Percentiles rank a stretch among this genome's conserved stretches.
Conservation (phyloP, 35 echinoderm and acorn worm genomes). For the Ophioderma brevispina region DNA sequence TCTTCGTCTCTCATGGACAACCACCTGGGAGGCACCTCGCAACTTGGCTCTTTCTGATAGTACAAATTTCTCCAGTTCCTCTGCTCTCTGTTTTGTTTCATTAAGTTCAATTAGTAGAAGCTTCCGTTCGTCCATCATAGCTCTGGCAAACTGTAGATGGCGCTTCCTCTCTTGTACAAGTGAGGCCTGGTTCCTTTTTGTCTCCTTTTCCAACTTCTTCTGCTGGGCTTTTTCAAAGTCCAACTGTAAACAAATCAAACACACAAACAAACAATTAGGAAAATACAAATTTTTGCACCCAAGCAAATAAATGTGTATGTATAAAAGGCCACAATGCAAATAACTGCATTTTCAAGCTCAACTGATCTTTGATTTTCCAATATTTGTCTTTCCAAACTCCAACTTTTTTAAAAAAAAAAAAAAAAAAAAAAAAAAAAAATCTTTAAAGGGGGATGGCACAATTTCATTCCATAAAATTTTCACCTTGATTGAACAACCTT, state of each 20-base stretch:
- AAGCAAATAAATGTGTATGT: too few species aligned
- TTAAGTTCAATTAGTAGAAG: slow-evolving; percentile 57
- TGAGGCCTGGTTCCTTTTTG: slow-evolving; percentile 75
- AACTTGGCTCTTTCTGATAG: slow-evolving; percentile 64
- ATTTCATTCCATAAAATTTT: too few species aligned
- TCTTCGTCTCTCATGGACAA: slow-evolving; percentile 57
- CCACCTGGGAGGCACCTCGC: slow-evolving; percentile 22
- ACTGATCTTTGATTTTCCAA: too few species aligned
- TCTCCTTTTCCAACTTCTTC: slow-evolving; percentile 95
- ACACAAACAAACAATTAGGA: too few species aligned
- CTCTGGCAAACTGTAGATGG: slow-evolving; percentile 82
- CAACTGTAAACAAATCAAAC: slow-evolving; percentile 65
- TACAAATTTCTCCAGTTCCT: slow-evolving; percentile 67
- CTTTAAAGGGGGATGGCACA: too few species aligned
- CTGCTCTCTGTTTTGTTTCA: slow-evolving; percentile 64
- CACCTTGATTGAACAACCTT: too few species aligned
- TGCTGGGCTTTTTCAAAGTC: slow-evolving; percentile 99
- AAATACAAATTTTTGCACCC: too few species aligned
- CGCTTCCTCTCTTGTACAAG: slow-evolving; percentile 86
- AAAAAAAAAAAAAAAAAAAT: too few species aligned
- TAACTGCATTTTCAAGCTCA: too few species aligned
- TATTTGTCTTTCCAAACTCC: too few species aligned
- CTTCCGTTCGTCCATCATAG: slow-evolving; percentile 77
- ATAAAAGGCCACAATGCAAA: too few species aligned
- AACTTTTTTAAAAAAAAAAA: too few species aligned